phyloP scores from a whole-genome alignment of 2,888 invertebrate genomes.

The Palloptera scutellata region DNA sequence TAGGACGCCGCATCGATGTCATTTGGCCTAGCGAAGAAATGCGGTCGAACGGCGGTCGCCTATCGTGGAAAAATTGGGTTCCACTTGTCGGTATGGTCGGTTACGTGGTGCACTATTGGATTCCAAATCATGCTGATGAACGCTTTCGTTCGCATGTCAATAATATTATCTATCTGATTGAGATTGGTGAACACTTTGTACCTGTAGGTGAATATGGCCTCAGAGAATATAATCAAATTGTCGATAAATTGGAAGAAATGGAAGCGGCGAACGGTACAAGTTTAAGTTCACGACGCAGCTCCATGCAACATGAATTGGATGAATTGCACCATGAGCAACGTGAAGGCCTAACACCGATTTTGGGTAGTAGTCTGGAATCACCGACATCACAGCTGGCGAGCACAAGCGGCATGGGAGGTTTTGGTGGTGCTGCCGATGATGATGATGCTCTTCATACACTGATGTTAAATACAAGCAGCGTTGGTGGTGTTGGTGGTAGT shows the following conservation, averaged over 20 bases:
- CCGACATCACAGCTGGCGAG: conserved; percentile 39
- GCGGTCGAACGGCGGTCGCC: conserved; percentile 85
- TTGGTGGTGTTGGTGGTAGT: not conserved
- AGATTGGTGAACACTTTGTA: conserved; percentile 91
- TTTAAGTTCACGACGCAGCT: conserved; percentile 49
- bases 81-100: conserved; percentile 94
- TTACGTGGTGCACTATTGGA: conserved; percentile 92
- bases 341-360: conserved; percentile 49
- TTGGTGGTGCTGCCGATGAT: conserved; percentile 31
- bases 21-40: conserved; percentile 93
- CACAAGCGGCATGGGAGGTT: not conserved
- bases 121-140: conserved; percentile 89
- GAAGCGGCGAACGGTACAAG: conserved; percentile 32
- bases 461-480: conserved; percentile 10
- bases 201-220: conserved; percentile 92
- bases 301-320: conserved; percentile 47
- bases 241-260: conserved; percentile 44
- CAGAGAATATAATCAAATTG: conserved; percentile 65
- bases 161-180: conserved; percentile 88
- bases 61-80: conserved; percentile 90
- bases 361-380: conserved; percentile 46
- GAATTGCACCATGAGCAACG: conserved; percentile 35
- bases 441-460: conserved; percentile 4
- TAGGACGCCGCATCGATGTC: conserved; percentile 91
- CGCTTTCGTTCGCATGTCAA: conserved; percentile 90